These are phyloP conservation scores for Pachydiplax longipennis DNA, from an alignment of 2,888 invertebrate species.

Conservation along the genomic window DNA sequence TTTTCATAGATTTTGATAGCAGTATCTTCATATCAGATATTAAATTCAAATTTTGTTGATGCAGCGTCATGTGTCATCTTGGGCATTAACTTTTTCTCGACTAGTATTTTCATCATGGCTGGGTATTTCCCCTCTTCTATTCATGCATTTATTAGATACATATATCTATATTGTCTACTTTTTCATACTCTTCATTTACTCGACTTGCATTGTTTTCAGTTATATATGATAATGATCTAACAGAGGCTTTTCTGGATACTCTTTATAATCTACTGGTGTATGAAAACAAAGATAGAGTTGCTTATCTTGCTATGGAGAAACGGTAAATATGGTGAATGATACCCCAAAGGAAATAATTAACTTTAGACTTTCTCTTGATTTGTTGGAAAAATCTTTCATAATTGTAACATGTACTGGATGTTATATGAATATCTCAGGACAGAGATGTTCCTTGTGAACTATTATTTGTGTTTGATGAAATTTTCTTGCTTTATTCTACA, in stretches of 20 bases:
- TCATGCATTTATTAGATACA: too few relatives aligned
- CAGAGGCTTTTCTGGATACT: constrained; percentile 78
- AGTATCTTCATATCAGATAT: too few relatives aligned
- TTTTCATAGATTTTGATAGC: too few relatives aligned
- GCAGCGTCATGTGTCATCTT: too few relatives aligned
- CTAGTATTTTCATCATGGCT: too few relatives aligned
- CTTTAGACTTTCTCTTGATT: too few relatives aligned
- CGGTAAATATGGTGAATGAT: constrained; percentile 56
- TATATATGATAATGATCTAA: constrained; percentile 83
- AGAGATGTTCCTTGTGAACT: not conserved
- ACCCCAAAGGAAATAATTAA: not conserved
- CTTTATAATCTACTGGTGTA: constrained; percentile 71
- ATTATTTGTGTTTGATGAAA: not conserved
- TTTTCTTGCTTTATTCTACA: constrained; percentile 50
- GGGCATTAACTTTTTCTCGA: too few relatives aligned
- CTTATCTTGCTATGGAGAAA: constrained; percentile 83
- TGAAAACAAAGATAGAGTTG: constrained; percentile 65
- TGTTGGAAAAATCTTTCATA: too few relatives aligned
- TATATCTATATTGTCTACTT: not conserved
- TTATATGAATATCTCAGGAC: too few relatives aligned
- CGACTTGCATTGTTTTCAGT: constrained; percentile 65
- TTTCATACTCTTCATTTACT: constrained; percentile 13
- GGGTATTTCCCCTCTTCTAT: too few relatives aligned
- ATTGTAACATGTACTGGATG: too few relatives aligned
- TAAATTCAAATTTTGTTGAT: too few relatives aligned